Evolutionary conservation across 2,888 invertebrate species (phyloP).

Genomic region (Sycophila texana): DNA sequence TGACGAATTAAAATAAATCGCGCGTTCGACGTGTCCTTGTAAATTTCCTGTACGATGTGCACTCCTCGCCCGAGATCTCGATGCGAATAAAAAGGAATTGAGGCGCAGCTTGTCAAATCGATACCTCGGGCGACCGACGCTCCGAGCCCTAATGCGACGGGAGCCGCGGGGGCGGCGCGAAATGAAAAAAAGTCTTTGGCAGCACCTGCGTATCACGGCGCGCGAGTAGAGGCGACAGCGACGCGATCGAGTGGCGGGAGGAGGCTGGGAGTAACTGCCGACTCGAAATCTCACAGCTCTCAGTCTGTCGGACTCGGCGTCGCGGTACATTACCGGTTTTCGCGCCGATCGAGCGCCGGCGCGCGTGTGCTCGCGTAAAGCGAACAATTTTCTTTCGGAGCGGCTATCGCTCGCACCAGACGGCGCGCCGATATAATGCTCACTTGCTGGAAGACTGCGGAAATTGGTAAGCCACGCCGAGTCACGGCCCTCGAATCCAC

Average conservation of each 20-base stretch:
- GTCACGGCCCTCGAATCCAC: neutral
- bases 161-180: neutral
- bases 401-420: slow-evolving; percentile 27
- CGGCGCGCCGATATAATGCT: slow-evolving; percentile 41
- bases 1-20: slow-evolving; percentile 17
- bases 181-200: too few relatives aligned
- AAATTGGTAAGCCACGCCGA: slow-evolving; percentile 39
- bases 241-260: neutral
- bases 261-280: slow-evolving; percentile 14
- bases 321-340: slow-evolving; percentile 24
- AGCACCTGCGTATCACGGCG: neutral
- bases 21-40: neutral
- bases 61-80: neutral
- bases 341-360: slow-evolving; percentile 1
- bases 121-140: too few relatives aligned
- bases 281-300: neutral
- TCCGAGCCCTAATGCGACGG: neutral
- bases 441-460: slow-evolving; percentile 53
- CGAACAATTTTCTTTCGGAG: neutral
- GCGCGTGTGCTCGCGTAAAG: neutral
- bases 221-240: neutral
- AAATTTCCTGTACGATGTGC: neutral
- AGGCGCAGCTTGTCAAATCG: too few relatives aligned
- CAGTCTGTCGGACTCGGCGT: slow-evolving; percentile 21
- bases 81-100: neutral